Evolutionary conservation across 1,140 invertebrate species (phyloP), one percentile per base, ranked within the genome.

Genomic region (Elymnias hypermnestra): DNA sequence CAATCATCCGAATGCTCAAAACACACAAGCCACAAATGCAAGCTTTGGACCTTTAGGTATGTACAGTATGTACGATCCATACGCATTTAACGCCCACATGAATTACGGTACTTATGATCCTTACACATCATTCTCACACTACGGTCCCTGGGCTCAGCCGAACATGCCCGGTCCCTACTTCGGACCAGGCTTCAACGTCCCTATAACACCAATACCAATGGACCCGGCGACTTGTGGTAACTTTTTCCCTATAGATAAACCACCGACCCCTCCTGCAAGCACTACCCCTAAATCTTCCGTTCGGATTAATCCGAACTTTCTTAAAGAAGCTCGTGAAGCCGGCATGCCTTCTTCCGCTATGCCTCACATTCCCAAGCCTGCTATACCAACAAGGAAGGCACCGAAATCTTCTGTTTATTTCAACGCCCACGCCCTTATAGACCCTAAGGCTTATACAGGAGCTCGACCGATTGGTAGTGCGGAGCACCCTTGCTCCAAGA

Each of bases 131-230:
- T 33, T 33, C 17, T 9, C 14, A 12, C 9, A 13, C n/a, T 12
- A 39, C 22, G 13, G 13, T 18, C 18, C 18, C 7, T 25, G 12
- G 22, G 10, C 3, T 13, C 37, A 39, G 12, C 13, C 38, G 6
- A 15, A 17, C 5, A 15, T 15, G 29, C 8, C 38, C 12, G 5
- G 23, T 25, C 38, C 22, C 14, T 3, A 21, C 5, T 45, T 48
- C 47, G 49, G 22, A 6, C 35, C 45, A 1, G 41, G 47, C 8
- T 44, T 25, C 6, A 42, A 53, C 14, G 36, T 45, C 10, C 35
- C 42, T 1, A 45, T 45, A 17, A 0, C 22, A 3, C 49, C 42
- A 8, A 21, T 43, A 13, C 48, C 35, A 25, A 14, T 25, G 4
- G 21, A 3, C 6, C 0, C 13, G 3, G 13, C 8, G 5, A 7